Evolutionary conservation across 2,113 vertebrate genomes (phyloP), one percentile per base, ranked within the genome.

Genomic region (Puma concolor): DNA sequence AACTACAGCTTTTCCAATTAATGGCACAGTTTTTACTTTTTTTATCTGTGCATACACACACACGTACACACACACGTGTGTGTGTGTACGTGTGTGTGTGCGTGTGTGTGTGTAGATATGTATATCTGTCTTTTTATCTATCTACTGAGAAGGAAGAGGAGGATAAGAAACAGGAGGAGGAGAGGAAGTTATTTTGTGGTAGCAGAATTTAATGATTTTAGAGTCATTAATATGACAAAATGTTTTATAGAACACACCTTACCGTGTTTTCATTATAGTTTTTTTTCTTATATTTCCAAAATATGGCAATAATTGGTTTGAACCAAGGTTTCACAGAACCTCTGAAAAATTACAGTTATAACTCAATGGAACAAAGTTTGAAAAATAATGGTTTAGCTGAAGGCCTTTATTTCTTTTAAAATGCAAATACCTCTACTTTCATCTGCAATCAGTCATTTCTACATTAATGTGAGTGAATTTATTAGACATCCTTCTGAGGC

Each of bases 381-480:
- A 95, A 96, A 98, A 96, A 95, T 97, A 98, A 97, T 94, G 93
- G 89, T 94, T 97, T 96, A 97, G 88, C 93, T 98, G 85, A 98
- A 96, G 96, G 88, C 77, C 92, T 93, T 96, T 95, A 77, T 94
- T 91, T 97, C 97, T 96, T 94, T 96, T 96, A 94, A 98, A 94
- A 98, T 97, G 91, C 91, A 97, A 97, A 98, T 97, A 94, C 54
- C 91, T 95, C 84, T 96, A 81, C 88, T 84, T 91, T 94, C 72
- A 92, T 95, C 67, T 96, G 88, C 88, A 86, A 97, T 96, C 95
- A 97, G 72, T 97, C 97, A 98, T 96, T 97, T 97, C 85, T 96
- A 95, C 92, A 96, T 97, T 97, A 96, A 97, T 74, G 91, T 94
- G 81, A 93, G 92, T 82, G 57, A 91, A 95, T 96, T 96, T 98